phyloP scores from a whole-genome alignment of 2,797 vertebrate species.

The Chaetodon trifasciatus region DNA sequence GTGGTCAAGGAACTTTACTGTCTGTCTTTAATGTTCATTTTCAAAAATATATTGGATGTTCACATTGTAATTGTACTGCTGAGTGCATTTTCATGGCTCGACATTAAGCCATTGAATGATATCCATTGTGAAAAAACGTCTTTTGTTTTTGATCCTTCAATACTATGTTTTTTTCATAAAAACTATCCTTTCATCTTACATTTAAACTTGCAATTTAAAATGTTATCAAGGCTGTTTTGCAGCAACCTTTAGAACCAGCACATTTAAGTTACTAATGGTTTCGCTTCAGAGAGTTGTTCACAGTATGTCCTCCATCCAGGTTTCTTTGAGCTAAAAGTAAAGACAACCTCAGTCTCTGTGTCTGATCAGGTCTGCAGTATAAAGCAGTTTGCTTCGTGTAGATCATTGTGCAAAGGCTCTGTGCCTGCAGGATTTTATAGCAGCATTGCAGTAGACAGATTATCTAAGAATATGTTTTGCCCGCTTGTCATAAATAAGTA shows the following conservation, averaged over 20 bases:
- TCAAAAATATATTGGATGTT: slow-evolving; percentile 40
- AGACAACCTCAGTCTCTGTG: neutral
- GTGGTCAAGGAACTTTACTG: slow-evolving; percentile 54
- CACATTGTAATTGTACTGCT: slow-evolving; percentile 19
- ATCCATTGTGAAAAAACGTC: neutral
- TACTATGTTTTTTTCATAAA: neutral
- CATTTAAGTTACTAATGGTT: slow-evolving; percentile 8
- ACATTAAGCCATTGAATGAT: slow-evolving; percentile 62
- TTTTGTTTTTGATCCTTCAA: neutral
- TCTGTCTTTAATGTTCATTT: slow-evolving; percentile 45
- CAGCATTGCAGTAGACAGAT: neutral
- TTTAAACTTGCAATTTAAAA: neutral
- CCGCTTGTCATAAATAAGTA: neutral
- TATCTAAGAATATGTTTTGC: neutral
- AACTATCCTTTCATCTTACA: neutral
- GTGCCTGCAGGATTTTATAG: neutral
- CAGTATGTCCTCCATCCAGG: neutral
- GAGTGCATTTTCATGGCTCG: slow-evolving; percentile 69
- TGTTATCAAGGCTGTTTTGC: neutral
- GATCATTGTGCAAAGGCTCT: neutral
- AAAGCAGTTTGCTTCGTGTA: neutral
- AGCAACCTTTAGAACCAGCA: neutral
- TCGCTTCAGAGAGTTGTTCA: neutral
- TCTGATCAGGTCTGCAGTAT: neutral
- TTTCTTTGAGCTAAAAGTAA: slow-evolving; percentile 16